Conservation (phyloP, 2,113 vertebrate species). For the Eolophus roseicapilla region DNA sequence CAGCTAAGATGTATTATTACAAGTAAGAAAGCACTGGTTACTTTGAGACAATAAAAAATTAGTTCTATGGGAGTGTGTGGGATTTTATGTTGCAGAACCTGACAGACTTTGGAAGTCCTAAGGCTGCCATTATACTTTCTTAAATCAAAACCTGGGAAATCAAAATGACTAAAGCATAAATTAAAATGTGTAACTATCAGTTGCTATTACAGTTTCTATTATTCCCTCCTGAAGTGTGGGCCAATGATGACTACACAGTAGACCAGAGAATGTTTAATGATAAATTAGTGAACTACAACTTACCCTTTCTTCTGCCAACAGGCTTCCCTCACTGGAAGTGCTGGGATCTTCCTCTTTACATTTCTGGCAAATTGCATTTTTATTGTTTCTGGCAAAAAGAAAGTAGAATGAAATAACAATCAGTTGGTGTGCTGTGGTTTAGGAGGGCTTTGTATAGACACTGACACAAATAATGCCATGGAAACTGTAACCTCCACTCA, state of each 20-base stretch:
- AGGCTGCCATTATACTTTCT: neutral
- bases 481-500: neutral
- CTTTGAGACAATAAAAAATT: neutral
- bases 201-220: neutral
- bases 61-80: neutral
- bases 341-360: slow-evolving; percentile 72
- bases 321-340: slow-evolving; percentile 60
- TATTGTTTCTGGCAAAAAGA: slow-evolving; percentile 69
- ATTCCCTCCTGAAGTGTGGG: neutral
- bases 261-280: neutral
- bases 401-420: neutral
- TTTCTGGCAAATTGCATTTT: slow-evolving; percentile 74
- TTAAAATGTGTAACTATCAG: neutral
- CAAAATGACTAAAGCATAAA: neutral
- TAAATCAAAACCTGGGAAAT: neutral
- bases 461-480: neutral
- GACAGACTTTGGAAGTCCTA: neutral
- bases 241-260: neutral
- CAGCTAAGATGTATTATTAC: neutral
- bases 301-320: slow-evolving; percentile 77
- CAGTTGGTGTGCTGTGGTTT: neutral
- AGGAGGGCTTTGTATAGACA: neutral
- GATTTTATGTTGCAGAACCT: neutral
- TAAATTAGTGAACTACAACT: neutral
- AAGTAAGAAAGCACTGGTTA: neutral